Conservation (phyloP, 2,888 invertebrate species). For the Deilephila porcellus region DNA sequence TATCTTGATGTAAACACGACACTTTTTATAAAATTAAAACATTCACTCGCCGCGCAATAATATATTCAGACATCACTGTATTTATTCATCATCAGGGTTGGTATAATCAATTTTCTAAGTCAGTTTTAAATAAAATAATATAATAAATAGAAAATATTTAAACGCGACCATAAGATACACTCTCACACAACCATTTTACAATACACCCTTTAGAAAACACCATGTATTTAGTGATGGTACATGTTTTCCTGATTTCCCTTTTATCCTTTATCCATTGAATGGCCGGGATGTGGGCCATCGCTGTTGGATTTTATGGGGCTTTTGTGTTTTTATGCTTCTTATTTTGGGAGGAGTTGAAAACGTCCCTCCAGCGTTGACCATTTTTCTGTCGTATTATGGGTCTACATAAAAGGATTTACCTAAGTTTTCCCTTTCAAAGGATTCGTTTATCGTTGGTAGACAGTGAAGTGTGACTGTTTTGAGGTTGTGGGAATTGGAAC, state of each 20-base stretch:
- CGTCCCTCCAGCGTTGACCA: conserved; percentile 6
- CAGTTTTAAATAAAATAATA: too few relatives aligned
- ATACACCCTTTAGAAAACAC: not conserved
- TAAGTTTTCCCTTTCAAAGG: conserved; percentile 11
- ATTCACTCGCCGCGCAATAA: too few relatives aligned
- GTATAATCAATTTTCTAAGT: too few relatives aligned
- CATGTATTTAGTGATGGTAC: conserved; percentile 12
- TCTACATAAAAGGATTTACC: not conserved
- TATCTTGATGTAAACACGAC: too few relatives aligned
- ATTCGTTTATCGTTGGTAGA: not conserved
- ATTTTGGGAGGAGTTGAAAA: conserved; percentile 40
- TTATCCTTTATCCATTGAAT: conserved; percentile 17
- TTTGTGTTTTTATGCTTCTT: conserved; percentile 29
- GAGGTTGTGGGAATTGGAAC: not conserved
- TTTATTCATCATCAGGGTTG: too few relatives aligned
- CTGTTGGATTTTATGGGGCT: conserved; percentile 21
- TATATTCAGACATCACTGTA: too few relatives aligned
- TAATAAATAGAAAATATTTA: too few relatives aligned
- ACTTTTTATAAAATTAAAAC: too few relatives aligned
- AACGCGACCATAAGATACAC: too few relatives aligned
- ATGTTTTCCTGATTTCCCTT: conserved; percentile 18
- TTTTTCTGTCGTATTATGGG: conserved; percentile 31
- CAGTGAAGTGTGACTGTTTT: not conserved
- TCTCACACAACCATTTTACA: not conserved
- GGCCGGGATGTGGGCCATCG: conserved; percentile 20